Evolutionary conservation across 2,888 invertebrate genomes (phyloP).

Genomic region (Thymelicus acteon): DNA sequence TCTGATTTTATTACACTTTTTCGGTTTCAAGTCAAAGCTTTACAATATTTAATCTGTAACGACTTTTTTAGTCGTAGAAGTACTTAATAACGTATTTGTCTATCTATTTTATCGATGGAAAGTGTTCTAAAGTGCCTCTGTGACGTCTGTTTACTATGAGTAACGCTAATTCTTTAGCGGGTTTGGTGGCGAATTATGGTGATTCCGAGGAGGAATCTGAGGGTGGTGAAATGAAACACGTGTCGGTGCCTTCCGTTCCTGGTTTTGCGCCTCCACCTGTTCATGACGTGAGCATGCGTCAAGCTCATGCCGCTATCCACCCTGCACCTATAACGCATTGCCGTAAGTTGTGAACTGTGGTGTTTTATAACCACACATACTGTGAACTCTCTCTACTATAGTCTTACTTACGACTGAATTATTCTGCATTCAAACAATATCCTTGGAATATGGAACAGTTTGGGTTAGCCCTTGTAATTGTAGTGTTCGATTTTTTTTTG

Average conservation of each 20-base stretch:
- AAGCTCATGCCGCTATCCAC: constrained; percentile 52
- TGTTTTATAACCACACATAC: too few species aligned
- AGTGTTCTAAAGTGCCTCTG: too few species aligned
- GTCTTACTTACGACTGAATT: too few species aligned
- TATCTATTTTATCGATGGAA: too few species aligned
- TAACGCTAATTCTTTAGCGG: constrained; percentile 67
- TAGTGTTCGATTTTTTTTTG: too few species aligned
- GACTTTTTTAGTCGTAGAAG: not conserved
- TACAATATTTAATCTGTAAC: too few species aligned
- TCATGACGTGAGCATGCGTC: constrained; percentile 28
- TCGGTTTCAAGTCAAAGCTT: too few species aligned
- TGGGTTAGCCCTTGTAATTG: too few species aligned
- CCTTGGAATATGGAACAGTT: too few species aligned
- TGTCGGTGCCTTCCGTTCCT: constrained; percentile 38
- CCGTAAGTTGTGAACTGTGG: constrained; percentile 57
- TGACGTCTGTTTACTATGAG: constrained; percentile 57
- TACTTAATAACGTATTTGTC: not conserved
- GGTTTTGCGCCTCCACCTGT: not conserved
- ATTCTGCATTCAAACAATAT: too few species aligned
- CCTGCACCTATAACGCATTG: constrained; percentile 76
- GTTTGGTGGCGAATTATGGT: constrained; percentile 71
- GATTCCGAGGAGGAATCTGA: constrained; percentile 77
- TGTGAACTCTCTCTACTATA: too few species aligned
- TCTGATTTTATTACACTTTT: too few species aligned
- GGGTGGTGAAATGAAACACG: constrained; percentile 44